Evolutionary conservation across 2,797 vertebrate species (phyloP), one percentile per base, ranked within the genome.

Genomic region (Sebastolobus alascanus): DNA sequence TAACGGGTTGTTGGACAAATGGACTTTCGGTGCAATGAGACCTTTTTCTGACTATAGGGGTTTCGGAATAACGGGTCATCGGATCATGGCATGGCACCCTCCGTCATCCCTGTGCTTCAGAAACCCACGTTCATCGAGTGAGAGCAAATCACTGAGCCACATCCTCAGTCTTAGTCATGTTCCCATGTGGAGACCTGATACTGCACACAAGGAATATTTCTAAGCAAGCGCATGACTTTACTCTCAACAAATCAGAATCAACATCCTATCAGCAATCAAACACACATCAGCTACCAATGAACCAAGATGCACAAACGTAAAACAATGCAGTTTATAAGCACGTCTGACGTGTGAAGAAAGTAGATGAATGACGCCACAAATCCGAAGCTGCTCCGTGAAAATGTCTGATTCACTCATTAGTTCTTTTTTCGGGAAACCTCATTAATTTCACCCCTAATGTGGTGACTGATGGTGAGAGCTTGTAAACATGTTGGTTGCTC

Each of bases 381-480:
- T 25, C 18, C 29, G 2, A 54, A 25, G 5, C 29, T 20, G 5
- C 25, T 25, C 27, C 1, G 2, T 18, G 18, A 60, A 2, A 40
- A 25, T 6, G 25, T 77, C 43, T 77, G 56, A 77, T 55, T 78
- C 75, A 71, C 59, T 54, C 43, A 16, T 75, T 58, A 67, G 37
- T 67, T 37, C 1, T 2, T 50, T 37, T 59, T 55, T 56, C 18
- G 5, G 38, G 54, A 40, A 38, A 69, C 3, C 75, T 71, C 59
- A 56, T 78, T 64, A 71, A 40, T 64, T 64, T 64, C 50, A 43
- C 46, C 35, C 35, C 46, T 63, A 18, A 70, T 22, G 56, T 68
- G 61, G 67, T 33, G 12, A 31, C 18, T 55, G 25, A 70, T 63
- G 58, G 59, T 25, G 16, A 64, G 33, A 43, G 27, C 68, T 65